Percentiles rank a stretch among this genome's conserved stretches.
Conservation (phyloP, 2,797 vertebrate genomes). For the Tolypeutes matacus region DNA sequence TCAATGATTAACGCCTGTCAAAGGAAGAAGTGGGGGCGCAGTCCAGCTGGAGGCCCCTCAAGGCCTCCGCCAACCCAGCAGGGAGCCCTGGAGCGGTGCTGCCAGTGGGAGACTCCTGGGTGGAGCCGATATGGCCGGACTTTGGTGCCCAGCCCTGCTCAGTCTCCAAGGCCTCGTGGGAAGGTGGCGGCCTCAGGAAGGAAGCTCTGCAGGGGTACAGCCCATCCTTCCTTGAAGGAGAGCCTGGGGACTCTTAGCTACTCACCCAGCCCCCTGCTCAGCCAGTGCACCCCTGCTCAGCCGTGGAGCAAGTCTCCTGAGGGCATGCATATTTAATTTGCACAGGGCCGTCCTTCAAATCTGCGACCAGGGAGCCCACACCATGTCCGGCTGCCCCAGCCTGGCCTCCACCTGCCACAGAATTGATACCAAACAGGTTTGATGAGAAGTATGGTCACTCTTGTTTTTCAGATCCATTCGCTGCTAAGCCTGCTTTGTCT, state of each 20-base stretch:
- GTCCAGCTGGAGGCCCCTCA: accelerated
- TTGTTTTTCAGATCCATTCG: not conserved
- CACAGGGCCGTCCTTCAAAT: not conserved
- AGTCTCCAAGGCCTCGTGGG: accelerated
- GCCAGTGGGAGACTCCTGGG: no score
- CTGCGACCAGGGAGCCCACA: not conserved
- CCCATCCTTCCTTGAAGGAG: not conserved
- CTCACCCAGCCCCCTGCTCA: not conserved
- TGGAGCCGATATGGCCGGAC: not conserved
- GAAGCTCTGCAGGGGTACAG: not conserved
- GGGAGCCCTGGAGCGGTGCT: accelerated
- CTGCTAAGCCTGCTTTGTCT: no score
- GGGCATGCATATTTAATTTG: not conserved
- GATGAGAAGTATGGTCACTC: no score
- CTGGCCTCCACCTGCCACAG: not conserved
- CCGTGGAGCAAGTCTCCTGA: not conserved
- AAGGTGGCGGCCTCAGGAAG: not conserved
- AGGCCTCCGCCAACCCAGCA: not conserved
- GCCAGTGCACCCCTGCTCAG: not conserved
- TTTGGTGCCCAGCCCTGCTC: not conserved
- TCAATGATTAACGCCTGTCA: no score
- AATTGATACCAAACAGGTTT: not conserved
- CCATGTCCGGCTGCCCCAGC: not conserved
- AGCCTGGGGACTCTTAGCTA: accelerated
- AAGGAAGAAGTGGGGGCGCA: not conserved